Percentiles rank a stretch among this genome's conserved stretches.
phyloP scores from a whole-genome alignment of 2,888 invertebrate genomes.

The Epirrhoe tristata region DNA sequence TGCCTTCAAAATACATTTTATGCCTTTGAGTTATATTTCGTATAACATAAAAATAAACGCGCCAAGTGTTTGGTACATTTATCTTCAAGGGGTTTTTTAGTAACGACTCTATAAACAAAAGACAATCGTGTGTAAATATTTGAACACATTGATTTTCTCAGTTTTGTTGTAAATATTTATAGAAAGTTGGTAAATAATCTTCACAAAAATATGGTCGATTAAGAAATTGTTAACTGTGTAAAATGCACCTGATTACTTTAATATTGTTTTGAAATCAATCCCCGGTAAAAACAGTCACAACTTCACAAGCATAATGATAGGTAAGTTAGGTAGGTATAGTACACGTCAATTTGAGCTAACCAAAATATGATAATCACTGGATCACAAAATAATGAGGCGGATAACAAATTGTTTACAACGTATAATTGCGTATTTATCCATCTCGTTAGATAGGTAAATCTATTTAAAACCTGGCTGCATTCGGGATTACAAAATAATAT shows the following conservation, averaged over 20 bases:
- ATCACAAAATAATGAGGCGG: conserved; percentile 5
- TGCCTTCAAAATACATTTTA: conserved; percentile 63
- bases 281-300: too few relatives aligned
- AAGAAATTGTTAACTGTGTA: too few relatives aligned
- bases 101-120: conserved; percentile 78
- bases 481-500: conserved; percentile 5
- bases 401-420: conserved; percentile 13
- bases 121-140: conserved; percentile 75
- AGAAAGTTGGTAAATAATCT: too few relatives aligned
- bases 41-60: conserved; percentile 68
- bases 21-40: conserved; percentile 71
- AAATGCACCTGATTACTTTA: too few relatives aligned
- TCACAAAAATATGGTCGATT: too few relatives aligned
- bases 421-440: conserved; percentile 19
- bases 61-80: conserved; percentile 74
- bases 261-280: too few relatives aligned
- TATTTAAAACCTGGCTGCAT: conserved; percentile 14
- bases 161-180: background rate
- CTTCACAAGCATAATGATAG: too few relatives aligned
- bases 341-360: too few relatives aligned
- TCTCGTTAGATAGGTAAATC: conserved; percentile 10
- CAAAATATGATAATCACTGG: too few relatives aligned
- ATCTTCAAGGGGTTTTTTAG: conserved; percentile 69
- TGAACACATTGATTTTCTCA: conserved; percentile 60
- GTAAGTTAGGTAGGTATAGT: too few relatives aligned